Evolutionary conservation across 2,113 vertebrate species (phyloP).

Genomic region (Saccopteryx leptura): DNA sequence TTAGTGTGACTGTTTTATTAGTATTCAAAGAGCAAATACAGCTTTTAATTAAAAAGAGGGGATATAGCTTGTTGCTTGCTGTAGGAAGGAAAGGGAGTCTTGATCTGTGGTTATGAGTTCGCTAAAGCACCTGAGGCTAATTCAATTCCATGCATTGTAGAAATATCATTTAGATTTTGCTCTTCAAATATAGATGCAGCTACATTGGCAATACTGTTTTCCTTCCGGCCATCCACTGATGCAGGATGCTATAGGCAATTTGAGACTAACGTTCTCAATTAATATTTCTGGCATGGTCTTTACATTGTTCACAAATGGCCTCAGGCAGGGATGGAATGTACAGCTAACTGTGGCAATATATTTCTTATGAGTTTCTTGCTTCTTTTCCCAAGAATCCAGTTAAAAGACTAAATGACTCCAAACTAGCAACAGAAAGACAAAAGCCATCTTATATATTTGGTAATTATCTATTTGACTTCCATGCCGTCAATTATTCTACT

Average conservation of each 20-base stretch:
- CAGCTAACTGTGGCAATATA: neutral
- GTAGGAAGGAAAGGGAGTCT: slow-evolving; percentile 1
- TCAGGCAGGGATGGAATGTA: slow-evolving; percentile 16
- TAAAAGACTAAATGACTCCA: slow-evolving; percentile 8
- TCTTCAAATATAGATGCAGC: slow-evolving; percentile 68
- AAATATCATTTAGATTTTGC: slow-evolving; percentile 63
- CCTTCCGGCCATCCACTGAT: slow-evolving; percentile 36
- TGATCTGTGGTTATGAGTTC: slow-evolving; percentile 56
- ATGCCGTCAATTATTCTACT: slow-evolving; percentile 23
- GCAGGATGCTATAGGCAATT: slow-evolving; percentile 58
- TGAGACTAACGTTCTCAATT: slow-evolving; percentile 56
- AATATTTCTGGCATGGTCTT: slow-evolving; percentile 61
- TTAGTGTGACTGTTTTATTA: slow-evolving; percentile 2
- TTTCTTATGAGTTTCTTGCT: slow-evolving; percentile 25
- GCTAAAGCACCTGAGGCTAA: slow-evolving; percentile 54
- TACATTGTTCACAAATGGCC: slow-evolving; percentile 58
- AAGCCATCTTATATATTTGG: neutral
- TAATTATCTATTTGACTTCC: slow-evolving; percentile 33
- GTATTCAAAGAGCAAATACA: slow-evolving; percentile 52
- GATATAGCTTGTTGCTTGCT: neutral
- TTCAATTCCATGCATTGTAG: slow-evolving; percentile 35
- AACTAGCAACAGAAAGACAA: slow-evolving; percentile 39
- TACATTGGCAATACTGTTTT: slow-evolving; percentile 62
- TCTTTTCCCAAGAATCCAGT: slow-evolving; percentile 7
- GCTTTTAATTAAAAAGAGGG: slow-evolving; percentile 33